These are phyloP conservation scores for Heteronetta atricapilla DNA, from an alignment of 2,113 vertebrate genomes.

Conservation along the genomic window DNA sequence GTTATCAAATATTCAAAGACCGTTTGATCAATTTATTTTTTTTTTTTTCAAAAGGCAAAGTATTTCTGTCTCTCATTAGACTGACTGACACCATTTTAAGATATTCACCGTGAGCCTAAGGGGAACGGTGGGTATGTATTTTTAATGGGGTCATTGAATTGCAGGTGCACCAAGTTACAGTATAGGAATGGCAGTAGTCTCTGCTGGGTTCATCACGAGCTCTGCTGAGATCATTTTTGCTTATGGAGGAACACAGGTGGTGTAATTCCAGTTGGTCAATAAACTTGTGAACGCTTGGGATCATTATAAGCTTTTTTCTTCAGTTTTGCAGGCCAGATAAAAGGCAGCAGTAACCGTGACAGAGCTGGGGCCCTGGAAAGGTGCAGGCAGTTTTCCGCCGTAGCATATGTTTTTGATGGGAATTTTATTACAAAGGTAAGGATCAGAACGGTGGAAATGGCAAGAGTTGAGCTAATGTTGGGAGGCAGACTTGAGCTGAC, in stretches of 20 bases:
- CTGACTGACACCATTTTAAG: conserved; percentile 35
- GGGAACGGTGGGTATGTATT: neutral
- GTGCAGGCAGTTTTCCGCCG: neutral
- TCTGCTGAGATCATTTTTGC: neutral
- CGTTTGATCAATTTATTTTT: conserved; percentile 53
- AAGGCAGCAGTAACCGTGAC: neutral
- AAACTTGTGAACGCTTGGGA: neutral
- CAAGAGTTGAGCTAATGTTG: neutral
- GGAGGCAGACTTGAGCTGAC: neutral
- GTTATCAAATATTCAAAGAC: conserved; percentile 68
- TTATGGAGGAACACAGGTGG: neutral
- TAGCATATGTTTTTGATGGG: neutral
- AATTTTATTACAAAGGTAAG: conserved; percentile 46
- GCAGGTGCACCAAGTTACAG: neutral
- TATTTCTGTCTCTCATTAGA: conserved; percentile 42
- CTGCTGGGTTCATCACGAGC: neutral
- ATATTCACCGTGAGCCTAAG: neutral
- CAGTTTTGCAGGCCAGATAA: neutral
- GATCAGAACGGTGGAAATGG: neutral
- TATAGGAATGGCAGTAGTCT: neutral
- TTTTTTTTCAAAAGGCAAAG: conserved; percentile 46
- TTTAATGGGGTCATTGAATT: conserved; percentile 7
- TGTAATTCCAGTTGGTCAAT: neutral
- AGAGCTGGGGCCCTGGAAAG: neutral
- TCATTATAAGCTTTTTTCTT: neutral